phyloP scores from a whole-genome alignment of 2,797 vertebrate species.

The Crocidura indochinensis region DNA sequence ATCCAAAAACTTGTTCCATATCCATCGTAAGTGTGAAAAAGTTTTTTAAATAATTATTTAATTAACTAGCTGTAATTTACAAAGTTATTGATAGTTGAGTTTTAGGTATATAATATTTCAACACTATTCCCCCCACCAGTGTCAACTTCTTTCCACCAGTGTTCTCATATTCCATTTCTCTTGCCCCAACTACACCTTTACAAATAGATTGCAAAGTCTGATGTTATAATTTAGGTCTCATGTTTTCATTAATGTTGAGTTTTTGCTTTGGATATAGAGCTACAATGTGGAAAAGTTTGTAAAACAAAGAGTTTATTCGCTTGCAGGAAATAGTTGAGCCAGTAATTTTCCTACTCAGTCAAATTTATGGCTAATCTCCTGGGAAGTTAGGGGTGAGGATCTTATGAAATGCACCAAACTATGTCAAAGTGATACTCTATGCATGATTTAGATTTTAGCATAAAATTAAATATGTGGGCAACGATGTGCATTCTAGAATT shows the following conservation, averaged over 20 bases:
- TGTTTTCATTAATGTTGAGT: too few species aligned
- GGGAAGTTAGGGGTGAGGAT: not conserved
- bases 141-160: too few species aligned
- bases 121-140: too few species aligned
- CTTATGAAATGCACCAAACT: not conserved
- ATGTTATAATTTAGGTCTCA: too few species aligned
- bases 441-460: constrained; percentile 31
- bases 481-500: not conserved
- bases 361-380: constrained; percentile 25
- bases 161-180: too few species aligned
- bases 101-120: too few species aligned
- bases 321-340: constrained; percentile 17
- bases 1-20: not conserved
- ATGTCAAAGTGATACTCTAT: not conserved
- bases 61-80: too few species aligned
- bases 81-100: too few species aligned
- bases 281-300: not conserved
- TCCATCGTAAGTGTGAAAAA: not conserved
- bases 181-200: too few species aligned
- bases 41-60: not conserved
- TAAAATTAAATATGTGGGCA: constrained; percentile 9
- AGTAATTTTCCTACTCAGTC: constrained; percentile 49
- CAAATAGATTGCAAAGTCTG: too few species aligned
- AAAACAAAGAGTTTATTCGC: constrained; percentile 3
- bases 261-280: too few species aligned